Conservation (phyloP, 2,888 invertebrate genomes). For the Spodoptera picta region DNA sequence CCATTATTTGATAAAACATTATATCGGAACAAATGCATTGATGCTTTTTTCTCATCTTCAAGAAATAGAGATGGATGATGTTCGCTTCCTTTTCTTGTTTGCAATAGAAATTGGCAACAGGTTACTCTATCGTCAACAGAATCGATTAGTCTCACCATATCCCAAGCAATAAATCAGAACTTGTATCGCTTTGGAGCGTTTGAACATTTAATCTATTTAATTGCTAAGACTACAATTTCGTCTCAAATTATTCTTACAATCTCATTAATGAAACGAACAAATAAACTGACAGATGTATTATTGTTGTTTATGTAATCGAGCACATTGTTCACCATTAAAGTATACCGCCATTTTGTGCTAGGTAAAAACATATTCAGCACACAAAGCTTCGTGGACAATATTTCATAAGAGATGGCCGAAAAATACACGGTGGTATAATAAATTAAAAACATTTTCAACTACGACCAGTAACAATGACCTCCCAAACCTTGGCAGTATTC, state of each 20-base stretch:
- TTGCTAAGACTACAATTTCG: constrained; percentile 16
- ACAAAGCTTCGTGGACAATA: constrained; percentile 65
- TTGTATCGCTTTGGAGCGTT: constrained; percentile 12
- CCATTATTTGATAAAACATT: constrained; percentile 32
- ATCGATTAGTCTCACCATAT: constrained; percentile 45
- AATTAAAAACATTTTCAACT: constrained; percentile 70
- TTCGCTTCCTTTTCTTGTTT: constrained; percentile 10
- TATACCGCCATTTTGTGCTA: constrained; percentile 52
- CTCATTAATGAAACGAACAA: constrained; percentile 32
- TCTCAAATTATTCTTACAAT: constrained; percentile 24
- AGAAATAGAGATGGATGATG: constrained; percentile 12
- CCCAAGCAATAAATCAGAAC: constrained; percentile 37
- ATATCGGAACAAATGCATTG: constrained; percentile 21
- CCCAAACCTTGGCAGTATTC: constrained; percentile 24
- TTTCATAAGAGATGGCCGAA: constrained; percentile 66
- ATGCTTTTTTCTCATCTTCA: constrained; percentile 7
- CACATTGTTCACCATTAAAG: constrained; percentile 54
- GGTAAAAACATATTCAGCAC: constrained; percentile 57
- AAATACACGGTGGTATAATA: constrained; percentile 67
- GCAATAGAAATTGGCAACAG: constrained; percentile 43
- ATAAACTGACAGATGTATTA: constrained; percentile 28
- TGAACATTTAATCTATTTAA: constrained; percentile 29
- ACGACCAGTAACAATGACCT: constrained; percentile 50
- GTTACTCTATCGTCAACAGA: constrained; percentile 38
- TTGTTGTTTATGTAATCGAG: constrained; percentile 47